Evolutionary conservation across 2,113 vertebrate genomes (phyloP), one percentile per base, ranked within the genome.

Genomic region (Misgurnus anguillicaudatus): DNA sequence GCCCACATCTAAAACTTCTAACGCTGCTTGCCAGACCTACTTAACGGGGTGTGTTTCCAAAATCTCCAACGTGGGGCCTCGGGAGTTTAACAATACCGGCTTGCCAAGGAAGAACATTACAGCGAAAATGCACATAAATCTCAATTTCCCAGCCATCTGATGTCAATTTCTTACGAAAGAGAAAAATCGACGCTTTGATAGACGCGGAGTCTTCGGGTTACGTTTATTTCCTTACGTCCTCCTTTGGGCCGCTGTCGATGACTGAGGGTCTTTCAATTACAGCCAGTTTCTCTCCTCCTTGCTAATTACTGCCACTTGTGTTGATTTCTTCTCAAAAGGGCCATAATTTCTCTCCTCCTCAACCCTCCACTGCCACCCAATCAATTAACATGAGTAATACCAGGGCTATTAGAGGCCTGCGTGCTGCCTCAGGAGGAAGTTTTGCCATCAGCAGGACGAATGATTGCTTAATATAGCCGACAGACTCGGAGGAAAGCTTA

Each of bases 371-470:
- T 86, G 90, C 91, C 87, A 89, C 90, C 92, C 92, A 93, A 95
- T 95, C 95, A 95, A 95, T 95, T 94, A 92, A 88, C 91, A 91
- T 93, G 93, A 96, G 92, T 91, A 93, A 95, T 91, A 92, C 90
- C 88, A 85, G 92, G 87, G 92, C 94, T 93, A 95, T 96, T 95
- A 95, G 93, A 93, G 91, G 87, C 88, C 73, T 90, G 79, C 90
- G 92, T 81, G 89, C 93, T 92, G 92, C 92, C 88, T 84, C 83
- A 90, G 92, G 93, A 94, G 91, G 93, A 90, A 92, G 89, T 91
- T 91, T 85, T 95, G 95, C 95, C 95, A 94, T 94, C 93, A 90
- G 92, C 93, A 90, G 80, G 89, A 94, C 94, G 92, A 95, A 93
- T 90, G 93, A 95, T 94, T 93, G 94, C 94, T 96, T 95, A 95